phyloP scores from a whole-genome alignment of 2,113 vertebrate genomes.

The Malurus melanocephalus region DNA sequence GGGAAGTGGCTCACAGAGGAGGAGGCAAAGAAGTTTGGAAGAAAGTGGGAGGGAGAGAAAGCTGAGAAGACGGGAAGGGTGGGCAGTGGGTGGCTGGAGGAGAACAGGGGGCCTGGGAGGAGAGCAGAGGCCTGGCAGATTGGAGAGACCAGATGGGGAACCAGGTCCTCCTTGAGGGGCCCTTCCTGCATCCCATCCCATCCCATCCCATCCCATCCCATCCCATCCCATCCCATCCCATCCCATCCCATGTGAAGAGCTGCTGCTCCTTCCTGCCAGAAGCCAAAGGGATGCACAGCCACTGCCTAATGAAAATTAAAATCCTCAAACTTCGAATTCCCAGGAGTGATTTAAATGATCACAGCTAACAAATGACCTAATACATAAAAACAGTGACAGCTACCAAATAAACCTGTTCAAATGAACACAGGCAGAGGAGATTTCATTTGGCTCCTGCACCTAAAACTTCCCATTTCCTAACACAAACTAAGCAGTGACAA shows the following conservation, averaged over 20 bases:
- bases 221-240: neutral
- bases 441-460: constrained; percentile 9
- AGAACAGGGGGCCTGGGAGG: neutral
- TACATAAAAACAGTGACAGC: neutral
- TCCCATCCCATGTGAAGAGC: neutral
- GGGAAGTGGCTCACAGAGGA: neutral
- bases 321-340: constrained; percentile 16
- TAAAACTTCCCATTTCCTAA: constrained; percentile 42
- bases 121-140: neutral
- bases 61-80: neutral
- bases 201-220: neutral
- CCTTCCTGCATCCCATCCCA: neutral
- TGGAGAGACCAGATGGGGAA: neutral
- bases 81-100: neutral
- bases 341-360: constrained; percentile 6
- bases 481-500: constrained; percentile 29
- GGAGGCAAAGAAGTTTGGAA: neutral
- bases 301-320: neutral
- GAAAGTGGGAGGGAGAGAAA: neutral
- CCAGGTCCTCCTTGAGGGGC: neutral
- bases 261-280: too few relatives aligned
- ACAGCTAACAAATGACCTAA: constrained; percentile 15
- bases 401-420: neutral
- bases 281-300: neutral
- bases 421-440: neutral